A percentile compares a stretch with the other conserved stretches of the same genome.
These are phyloP conservation scores for Picathartes gymnocephalus DNA, from an alignment of 2,113 vertebrate species.

Conservation along the genomic window DNA sequence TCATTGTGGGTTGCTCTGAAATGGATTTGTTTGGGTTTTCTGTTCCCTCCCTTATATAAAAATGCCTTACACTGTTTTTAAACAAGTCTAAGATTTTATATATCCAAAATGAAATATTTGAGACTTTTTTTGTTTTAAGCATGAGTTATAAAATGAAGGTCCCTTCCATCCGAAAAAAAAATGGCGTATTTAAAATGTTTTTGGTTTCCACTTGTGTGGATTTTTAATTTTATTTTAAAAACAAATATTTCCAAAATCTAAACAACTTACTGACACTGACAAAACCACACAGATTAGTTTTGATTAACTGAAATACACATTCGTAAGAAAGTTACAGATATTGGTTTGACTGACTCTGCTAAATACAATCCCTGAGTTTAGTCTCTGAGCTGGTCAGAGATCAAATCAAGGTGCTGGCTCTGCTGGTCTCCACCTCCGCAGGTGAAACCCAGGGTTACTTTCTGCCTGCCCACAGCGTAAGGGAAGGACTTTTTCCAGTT, in stretches of 20 bases:
- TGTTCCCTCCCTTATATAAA: background rate
- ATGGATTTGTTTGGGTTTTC: constrained; percentile 23
- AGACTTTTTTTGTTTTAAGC: background rate
- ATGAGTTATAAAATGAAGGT: background rate
- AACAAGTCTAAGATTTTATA: background rate
- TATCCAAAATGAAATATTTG: background rate
- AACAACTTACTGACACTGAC: background rate
- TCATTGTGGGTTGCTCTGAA: background rate
- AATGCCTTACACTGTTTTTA: background rate
- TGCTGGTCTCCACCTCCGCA: background rate
- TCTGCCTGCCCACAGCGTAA: background rate
- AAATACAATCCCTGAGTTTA: background rate
- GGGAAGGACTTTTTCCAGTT: background rate
- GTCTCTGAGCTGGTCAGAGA: background rate
- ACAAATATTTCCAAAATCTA: background rate
- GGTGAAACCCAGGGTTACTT: background rate
- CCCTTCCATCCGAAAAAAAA: background rate
- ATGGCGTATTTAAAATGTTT: background rate
- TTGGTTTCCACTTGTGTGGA: background rate
- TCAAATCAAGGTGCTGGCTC: background rate
- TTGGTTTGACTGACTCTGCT: background rate
- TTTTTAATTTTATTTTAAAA: background rate
- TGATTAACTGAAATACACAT: background rate
- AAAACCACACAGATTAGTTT: background rate
- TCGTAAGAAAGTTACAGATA: background rate